Evolutionary conservation across 2,113 vertebrate genomes (phyloP).

Genomic region (Lepisosteus oculatus): DNA sequence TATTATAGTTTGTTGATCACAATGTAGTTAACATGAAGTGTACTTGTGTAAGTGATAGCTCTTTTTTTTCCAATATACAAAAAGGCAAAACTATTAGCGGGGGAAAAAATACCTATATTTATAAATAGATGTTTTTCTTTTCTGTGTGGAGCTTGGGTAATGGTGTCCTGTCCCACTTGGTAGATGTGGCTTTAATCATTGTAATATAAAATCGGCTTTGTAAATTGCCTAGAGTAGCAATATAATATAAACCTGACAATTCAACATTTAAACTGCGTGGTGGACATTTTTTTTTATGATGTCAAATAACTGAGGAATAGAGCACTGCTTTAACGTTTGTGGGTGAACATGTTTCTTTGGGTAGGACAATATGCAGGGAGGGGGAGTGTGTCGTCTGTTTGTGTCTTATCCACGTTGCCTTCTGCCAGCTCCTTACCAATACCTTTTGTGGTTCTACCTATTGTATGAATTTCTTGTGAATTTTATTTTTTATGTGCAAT

Average conservation of each 20-base stretch:
- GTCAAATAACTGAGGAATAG: slow-evolving; percentile 79
- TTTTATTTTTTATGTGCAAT: slow-evolving; percentile 92
- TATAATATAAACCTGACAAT: slow-evolving; percentile 87
- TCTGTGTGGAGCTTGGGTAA: slow-evolving; percentile 84
- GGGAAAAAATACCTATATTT: slow-evolving; percentile 11
- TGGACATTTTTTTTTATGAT: slow-evolving; percentile 76
- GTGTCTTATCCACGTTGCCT: slow-evolving; percentile 81
- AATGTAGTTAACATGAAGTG: slow-evolving; percentile 51
- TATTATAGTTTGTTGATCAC: slow-evolving; percentile 55
- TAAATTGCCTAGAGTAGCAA: slow-evolving; percentile 97
- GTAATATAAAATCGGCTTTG: slow-evolving; percentile 85
- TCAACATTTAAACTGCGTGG: slow-evolving; percentile 88
- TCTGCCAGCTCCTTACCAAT: slow-evolving; percentile 90
- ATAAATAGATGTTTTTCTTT: slow-evolving; percentile 42
- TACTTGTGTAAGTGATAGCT: slow-evolving; percentile 47
- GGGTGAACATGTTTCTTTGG: slow-evolving; percentile 80
- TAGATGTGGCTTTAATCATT: slow-evolving; percentile 94
- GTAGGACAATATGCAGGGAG: slow-evolving; percentile 76
- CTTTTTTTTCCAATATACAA: slow-evolving; percentile 47
- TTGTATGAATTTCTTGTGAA: slow-evolving; percentile 94
- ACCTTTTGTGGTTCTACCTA: slow-evolving; percentile 93
- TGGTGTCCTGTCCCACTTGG: slow-evolving; percentile 86
- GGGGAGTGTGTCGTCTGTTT: slow-evolving; percentile 67
- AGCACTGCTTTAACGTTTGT: slow-evolving; percentile 81
- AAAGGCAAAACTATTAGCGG: slow-evolving; percentile 35